Conservation (phyloP, 1,140 invertebrate species). For the Lepidurus apus region DNA sequence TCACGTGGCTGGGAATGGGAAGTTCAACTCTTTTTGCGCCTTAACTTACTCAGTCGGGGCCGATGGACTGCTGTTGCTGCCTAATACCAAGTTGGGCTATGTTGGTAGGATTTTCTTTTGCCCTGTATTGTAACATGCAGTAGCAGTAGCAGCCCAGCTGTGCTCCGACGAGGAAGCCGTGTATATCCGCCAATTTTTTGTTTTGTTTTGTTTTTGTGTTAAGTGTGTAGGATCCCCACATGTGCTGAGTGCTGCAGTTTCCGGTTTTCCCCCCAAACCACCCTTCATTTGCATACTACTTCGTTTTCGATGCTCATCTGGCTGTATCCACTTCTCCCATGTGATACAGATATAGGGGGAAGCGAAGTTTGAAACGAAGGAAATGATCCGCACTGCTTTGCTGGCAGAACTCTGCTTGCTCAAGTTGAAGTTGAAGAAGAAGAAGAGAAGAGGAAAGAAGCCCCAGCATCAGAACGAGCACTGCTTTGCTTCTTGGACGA, state of each 20-base stretch:
- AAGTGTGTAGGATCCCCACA: neutral
- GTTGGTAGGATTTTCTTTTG: neutral
- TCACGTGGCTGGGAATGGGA: too few relatives aligned
- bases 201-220: neutral
- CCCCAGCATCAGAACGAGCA: neutral
- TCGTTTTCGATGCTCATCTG: neutral
- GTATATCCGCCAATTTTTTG: too few relatives aligned
- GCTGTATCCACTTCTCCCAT: neutral
- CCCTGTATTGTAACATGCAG: neutral
- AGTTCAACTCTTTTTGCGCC: too few relatives aligned
- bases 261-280: neutral
- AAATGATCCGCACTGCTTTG: neutral
- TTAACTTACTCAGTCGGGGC: too few relatives aligned
- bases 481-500: neutral
- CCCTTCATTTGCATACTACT: neutral
- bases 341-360: neutral
- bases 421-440: neutral
- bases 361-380: neutral
- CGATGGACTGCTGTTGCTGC: too few relatives aligned
- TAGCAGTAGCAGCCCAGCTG: neutral
- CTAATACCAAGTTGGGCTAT: too few relatives aligned
- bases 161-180: neutral
- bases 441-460: neutral
- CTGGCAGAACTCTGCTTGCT: neutral
- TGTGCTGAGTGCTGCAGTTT: neutral